Percentiles rank a stretch among this genome's conserved stretches.
These are phyloP conservation scores for Cryptocephalus moraei DNA, from an alignment of 2,888 invertebrate genomes.

Conservation along the genomic window DNA sequence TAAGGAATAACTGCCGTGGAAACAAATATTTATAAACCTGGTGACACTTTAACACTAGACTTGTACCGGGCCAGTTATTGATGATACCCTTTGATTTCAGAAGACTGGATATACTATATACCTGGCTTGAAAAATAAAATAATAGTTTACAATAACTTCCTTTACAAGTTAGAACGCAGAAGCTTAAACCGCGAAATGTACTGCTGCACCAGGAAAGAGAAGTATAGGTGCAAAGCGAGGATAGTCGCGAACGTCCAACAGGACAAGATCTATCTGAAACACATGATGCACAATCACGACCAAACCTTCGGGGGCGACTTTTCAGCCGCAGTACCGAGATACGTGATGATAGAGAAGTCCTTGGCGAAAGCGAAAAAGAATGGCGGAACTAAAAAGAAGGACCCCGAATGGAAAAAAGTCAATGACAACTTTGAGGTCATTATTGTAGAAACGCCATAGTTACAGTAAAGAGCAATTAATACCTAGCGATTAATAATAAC, in stretches of 20 bases:
- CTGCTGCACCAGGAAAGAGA: slow-evolving; percentile 22
- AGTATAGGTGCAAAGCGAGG: slow-evolving; percentile 23
- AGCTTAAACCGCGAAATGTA: slow-evolving; percentile 18
- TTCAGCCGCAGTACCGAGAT: background rate
- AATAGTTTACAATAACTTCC: slow-evolving; percentile 16
- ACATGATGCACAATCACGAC: slow-evolving; percentile 12
- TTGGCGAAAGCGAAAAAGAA: background rate
- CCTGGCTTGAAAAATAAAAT: slow-evolving; percentile 13
- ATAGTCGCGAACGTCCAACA: slow-evolving; percentile 4
- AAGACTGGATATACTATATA: background rate
- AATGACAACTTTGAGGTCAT: background rate
- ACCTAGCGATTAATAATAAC: too few species aligned
- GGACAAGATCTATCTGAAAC: slow-evolving; percentile 11
- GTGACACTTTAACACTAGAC: too few species aligned
- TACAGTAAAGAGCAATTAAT: too few species aligned
- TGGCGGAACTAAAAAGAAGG: too few species aligned
- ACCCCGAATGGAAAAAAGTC: background rate
- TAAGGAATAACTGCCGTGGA: too few species aligned
- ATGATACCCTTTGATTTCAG: too few species aligned
- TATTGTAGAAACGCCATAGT: too few species aligned
- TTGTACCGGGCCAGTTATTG: too few species aligned
- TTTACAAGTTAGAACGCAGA: slow-evolving; percentile 17
- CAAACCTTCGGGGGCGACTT: slow-evolving; percentile 12
- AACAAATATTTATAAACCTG: too few species aligned
- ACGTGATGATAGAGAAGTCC: background rate